phyloP scores from a whole-genome alignment of 2,888 invertebrate species.

The Pandemis corylana region DNA sequence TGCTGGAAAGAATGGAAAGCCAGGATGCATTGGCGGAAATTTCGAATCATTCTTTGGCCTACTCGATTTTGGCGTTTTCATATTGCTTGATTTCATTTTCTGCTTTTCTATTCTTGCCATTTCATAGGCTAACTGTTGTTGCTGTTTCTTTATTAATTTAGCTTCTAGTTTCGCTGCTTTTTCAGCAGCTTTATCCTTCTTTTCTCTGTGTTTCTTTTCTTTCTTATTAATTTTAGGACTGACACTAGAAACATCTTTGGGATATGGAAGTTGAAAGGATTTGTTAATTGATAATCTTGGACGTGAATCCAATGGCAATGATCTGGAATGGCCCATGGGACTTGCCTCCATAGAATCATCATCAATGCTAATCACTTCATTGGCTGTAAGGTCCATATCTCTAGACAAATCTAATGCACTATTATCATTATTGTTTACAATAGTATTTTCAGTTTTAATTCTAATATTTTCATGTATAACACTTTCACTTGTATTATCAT shows the following conservation, averaged over 20 bases:
- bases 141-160: conserved; percentile 78
- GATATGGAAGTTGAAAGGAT: conserved; percentile 75
- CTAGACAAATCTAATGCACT: conserved; percentile 81
- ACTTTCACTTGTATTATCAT: conserved; percentile 63
- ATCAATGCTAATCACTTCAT: conserved; percentile 80
- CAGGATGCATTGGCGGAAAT: conserved; percentile 73
- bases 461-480: conserved; percentile 63
- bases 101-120: conserved; percentile 74
- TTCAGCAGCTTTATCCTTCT: conserved; percentile 71
- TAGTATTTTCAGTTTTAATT: conserved; percentile 69
- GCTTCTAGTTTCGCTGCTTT: conserved; percentile 73
- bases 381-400: conserved; percentile 79
- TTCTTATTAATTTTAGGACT: conserved; percentile 84
- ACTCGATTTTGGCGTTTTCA: conserved; percentile 70
- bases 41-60: conserved; percentile 76
- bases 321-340: conserved; percentile 58
- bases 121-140: conserved; percentile 75
- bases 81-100: conserved; percentile 66
- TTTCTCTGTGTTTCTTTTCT: conserved; percentile 83
- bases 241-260: conserved; percentile 83
- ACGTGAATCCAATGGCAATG: conserved; percentile 57
- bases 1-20: conserved; percentile 77
- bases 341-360: conserved; percentile 77
- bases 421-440: conserved; percentile 82
- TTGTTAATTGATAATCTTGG: conserved; percentile 77